Evolutionary conservation across 2,113 vertebrate genomes (phyloP).

Genomic region (Budorcas taxicolor): DNA sequence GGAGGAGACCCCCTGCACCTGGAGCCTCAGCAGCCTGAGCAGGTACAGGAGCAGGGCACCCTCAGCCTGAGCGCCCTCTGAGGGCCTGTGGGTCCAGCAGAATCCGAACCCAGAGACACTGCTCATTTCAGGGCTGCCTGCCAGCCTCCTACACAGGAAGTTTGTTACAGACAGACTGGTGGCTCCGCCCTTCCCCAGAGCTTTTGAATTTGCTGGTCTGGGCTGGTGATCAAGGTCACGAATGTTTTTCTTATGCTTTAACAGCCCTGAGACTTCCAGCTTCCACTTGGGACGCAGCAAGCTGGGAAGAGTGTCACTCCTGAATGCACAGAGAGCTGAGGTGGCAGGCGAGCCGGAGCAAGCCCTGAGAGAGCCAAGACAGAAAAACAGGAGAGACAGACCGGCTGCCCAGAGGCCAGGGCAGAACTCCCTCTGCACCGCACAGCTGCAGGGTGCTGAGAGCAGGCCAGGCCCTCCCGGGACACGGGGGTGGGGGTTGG

Average conservation of each 20-base stretch:
- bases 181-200: background rate
- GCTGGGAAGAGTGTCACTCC: background rate
- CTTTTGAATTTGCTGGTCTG: background rate
- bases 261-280: background rate
- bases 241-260: background rate
- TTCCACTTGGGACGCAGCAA: background rate
- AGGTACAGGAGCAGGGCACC: background rate
- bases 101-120: background rate
- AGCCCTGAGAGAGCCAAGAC: background rate
- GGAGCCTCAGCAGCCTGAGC: background rate
- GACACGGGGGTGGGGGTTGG: accelerated
- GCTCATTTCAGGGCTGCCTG: background rate
- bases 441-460: background rate
- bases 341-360: background rate
- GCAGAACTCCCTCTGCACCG: background rate
- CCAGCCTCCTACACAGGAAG: background rate
- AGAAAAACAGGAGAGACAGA: background rate
- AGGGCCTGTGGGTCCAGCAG: background rate
- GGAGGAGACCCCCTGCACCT: background rate
- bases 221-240: background rate
- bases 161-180: background rate
- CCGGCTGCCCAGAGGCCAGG: background rate
- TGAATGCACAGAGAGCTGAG: background rate
- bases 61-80: background rate
- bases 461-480: accelerated